Base-by-base conservation (phyloP, 2,113 vertebrate genomes). In the Rissa tridactyla region DNA sequence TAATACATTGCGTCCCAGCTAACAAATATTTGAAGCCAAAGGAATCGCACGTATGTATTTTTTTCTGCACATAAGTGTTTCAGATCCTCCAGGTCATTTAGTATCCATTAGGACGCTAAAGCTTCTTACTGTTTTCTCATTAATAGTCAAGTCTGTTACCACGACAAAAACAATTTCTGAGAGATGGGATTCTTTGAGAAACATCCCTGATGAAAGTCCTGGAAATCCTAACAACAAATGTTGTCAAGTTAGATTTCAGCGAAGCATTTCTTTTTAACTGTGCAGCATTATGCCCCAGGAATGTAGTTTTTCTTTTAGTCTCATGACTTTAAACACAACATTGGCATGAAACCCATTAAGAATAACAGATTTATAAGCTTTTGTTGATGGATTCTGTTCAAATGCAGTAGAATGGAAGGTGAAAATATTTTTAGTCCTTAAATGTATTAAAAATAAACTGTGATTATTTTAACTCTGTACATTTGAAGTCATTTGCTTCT, bases 121-220 rank as follows among this genome's bases (percentile, higher is more conserved):
- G 85, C 92, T 88, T 95, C 95, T 97, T 96, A 97, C 83, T 97
- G 84, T 92, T 96, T 96, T 95, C 94, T 95, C 89, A 95, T 97
- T 97, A 96, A 88, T 94, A 97, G 79, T 95, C 75, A 36, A 96
- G 96, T 95, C 95, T 94, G 83, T 96, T 97, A 93, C 93, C 90
- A 92, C 79, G 82, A 93, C 90, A 94, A 86, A 97, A 96, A 96
- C 97, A 97, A 95, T 97, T 97, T 97, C 90, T 91, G 90, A 84
- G 96, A 90, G 64, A 81, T 29, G 7, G 85, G 58, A 92, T 90
- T 94, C 92, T 87, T 84, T 96, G 88, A 90, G 95, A 95, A 95
- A 95, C 94, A 96, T 86, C 85, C 85, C 94, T 92, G 92, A 96
- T 91, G 92, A 94, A 96, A 97, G 90, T 85, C 88, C 96, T 96